Base-by-base conservation (phyloP, 1,140 invertebrate genomes). In the Aphis gossypii region DNA sequence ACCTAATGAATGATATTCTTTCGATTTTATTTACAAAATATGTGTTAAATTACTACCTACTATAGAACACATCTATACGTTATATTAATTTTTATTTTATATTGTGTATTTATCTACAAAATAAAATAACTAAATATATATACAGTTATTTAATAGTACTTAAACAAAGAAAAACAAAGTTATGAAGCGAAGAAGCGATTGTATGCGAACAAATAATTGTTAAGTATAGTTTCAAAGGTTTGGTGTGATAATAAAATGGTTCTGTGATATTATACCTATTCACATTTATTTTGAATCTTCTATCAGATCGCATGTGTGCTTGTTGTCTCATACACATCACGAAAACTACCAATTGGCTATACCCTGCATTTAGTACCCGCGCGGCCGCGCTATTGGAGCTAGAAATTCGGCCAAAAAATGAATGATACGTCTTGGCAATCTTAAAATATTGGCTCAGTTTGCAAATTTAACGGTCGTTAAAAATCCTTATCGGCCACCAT, bases 381-480 rank as follows among this genome's bases (percentile, higher is more conserved):
- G 84, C 84, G 18, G 21, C 44, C 38, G 11, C 23, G 84, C 84
- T 46, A 30, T 86, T 30, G 25, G 18, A 30, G 46, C 86, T 46
- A 18, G 30, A 87, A 51, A 87, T 48, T 87, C 46, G 86, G 86
- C 86, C 86, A 87, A 87, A 87, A 87, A n/a, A 87, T 87, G 44
- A 30, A 44, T 87, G 11, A 48, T 48, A 46, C 18, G 86, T 87
- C 35, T 87, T 87, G 46, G 86, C 86, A 87, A 46, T 48, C 18
- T 35, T 87, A 30, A 30, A 48, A n/a, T 35, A 87, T 87, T 87
- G 86, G 46, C 86, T 48, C 18, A 0, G 44, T 18, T 21, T 48
- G 30, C 86, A 41, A 84, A 76, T 46, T 86, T 25, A 30, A 48
- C 86, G 18, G 46, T 48, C 30, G 14, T 25, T 9, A 87, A 48